Conservation (phyloP, 2,888 invertebrate species). For the Lottia gigantea region DNA sequence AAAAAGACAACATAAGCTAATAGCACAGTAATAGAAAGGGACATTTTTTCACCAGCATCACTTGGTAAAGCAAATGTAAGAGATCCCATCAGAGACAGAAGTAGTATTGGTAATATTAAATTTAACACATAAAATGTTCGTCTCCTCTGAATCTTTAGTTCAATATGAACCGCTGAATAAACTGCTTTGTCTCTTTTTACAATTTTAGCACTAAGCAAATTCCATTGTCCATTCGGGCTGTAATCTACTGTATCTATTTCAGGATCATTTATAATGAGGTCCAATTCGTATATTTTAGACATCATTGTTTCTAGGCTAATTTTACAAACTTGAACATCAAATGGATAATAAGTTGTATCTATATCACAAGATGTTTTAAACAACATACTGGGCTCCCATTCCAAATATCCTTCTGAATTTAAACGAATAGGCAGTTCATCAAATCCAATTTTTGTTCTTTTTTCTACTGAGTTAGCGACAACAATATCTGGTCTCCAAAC, state of each 20-base stretch:
- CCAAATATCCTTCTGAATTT: conserved; percentile 2
- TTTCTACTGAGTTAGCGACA: conserved; percentile 21
- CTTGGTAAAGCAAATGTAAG: conserved; percentile 29
- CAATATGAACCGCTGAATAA: conserved; percentile 5
- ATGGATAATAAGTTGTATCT: conserved; percentile 30
- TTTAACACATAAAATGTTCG: conserved; percentile 29
- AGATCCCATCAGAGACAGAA: conserved; percentile 26
- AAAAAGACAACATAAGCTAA: conserved; percentile 30
- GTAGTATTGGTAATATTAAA: conserved; percentile 25
- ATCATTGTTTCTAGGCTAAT: conserved; percentile 12
- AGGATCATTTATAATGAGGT: conserved; percentile 1
- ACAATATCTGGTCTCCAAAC: conserved; percentile 31
- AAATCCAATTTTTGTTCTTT: conserved; percentile 21
- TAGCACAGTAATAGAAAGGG: conserved; percentile 28
- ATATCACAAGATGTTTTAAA: conserved; percentile 30
- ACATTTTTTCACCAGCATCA: conserved; percentile 30
- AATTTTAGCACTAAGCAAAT: conserved; percentile 16
- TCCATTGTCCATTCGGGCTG: conserved; percentile 27
- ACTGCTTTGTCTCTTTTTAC: neutral
- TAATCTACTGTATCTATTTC: conserved; percentile 14
- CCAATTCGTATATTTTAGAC: conserved; percentile 6
- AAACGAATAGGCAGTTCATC: conserved; percentile 18
- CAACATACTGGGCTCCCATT: conserved; percentile 21
- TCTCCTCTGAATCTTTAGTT: conserved; percentile 24
- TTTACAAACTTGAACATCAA: conserved; percentile 26